Evolutionary conservation across 2,113 vertebrate species (phyloP).

Genomic region (Orthonyx spaldingii): DNA sequence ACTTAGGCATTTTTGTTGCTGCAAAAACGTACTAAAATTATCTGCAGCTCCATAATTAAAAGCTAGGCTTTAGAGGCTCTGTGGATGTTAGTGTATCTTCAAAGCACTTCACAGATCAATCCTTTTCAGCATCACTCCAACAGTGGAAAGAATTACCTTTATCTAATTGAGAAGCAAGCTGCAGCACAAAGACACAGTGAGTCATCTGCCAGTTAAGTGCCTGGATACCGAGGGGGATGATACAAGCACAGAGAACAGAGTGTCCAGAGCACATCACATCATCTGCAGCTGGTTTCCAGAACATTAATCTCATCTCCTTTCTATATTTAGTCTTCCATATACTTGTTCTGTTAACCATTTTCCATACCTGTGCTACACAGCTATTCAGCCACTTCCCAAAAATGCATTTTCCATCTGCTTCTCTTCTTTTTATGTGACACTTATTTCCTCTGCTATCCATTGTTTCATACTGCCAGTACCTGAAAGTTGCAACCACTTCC

Average conservation of each 20-base stretch:
- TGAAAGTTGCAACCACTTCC: background rate
- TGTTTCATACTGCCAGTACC: background rate
- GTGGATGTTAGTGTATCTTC: background rate
- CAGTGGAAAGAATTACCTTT: slow-evolving; percentile 30
- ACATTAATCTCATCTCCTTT: slow-evolving; percentile 15
- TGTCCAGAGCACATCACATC: slow-evolving; percentile 37
- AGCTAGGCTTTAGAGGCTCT: background rate
- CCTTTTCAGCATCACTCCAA: background rate
- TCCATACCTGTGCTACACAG: background rate
- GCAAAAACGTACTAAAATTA: background rate
- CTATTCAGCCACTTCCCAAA: background rate
- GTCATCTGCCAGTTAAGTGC: slow-evolving; percentile 47
- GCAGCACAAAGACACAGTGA: slow-evolving; percentile 32
- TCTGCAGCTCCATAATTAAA: background rate
- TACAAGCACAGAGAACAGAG: slow-evolving; percentile 32
- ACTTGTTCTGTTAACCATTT: slow-evolving; percentile 10
- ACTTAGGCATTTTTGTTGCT: background rate
- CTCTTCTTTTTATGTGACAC: background rate
- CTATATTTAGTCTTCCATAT: slow-evolving; percentile 38
- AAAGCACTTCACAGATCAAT: background rate
- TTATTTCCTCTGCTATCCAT: background rate
- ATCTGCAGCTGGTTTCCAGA: slow-evolving; percentile 23
- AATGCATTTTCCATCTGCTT: background rate
- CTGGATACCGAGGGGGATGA: slow-evolving; percentile 21
- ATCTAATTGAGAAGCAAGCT: slow-evolving; percentile 22